Evolutionary conservation across 2,888 invertebrate genomes (phyloP).

Genomic region (Ctena decussata): DNA sequence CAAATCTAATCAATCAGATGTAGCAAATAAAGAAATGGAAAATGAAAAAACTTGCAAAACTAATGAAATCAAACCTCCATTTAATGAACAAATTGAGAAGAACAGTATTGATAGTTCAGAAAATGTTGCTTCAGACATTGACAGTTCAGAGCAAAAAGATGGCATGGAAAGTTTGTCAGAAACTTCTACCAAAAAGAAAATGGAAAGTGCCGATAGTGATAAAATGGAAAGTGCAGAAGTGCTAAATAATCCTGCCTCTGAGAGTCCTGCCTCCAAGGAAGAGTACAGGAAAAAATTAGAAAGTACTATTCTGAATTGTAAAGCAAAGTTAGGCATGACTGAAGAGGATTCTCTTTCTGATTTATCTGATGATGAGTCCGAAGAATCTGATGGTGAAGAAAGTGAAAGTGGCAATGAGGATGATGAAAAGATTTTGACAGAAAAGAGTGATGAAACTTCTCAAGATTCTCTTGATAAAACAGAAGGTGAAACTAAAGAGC

Average conservation of each 20-base stretch:
- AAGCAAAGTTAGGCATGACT: constrained; percentile 40
- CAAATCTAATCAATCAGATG: background rate
- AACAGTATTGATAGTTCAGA: background rate
- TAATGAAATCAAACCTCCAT: background rate
- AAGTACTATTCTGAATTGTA: constrained; percentile 38
- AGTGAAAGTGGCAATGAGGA: constrained; percentile 15
- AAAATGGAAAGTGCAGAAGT: background rate
- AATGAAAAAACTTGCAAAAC: background rate
- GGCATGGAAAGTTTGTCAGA: background rate
- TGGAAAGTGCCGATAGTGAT: background rate
- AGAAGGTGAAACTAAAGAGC: background rate
- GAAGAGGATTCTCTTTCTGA: background rate
- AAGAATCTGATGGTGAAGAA: constrained; percentile 17
- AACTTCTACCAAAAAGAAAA: background rate
- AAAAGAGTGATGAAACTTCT: background rate
- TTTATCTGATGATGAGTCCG: constrained; percentile 15
- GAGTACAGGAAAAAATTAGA: constrained; percentile 42
- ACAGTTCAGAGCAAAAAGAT: background rate
- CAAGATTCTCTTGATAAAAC: background rate
- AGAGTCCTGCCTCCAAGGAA: constrained; percentile 20
- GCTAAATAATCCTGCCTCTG: background rate
- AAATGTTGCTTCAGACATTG: background rate
- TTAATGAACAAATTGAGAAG: background rate
- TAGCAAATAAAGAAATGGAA: background rate
- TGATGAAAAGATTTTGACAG: constrained; percentile 8